Percentiles rank a stretch among this genome's conserved stretches.
These are phyloP conservation scores for Graptemys geographica DNA, from an alignment of 2,797 vertebrate genomes.

Conservation along the genomic window DNA sequence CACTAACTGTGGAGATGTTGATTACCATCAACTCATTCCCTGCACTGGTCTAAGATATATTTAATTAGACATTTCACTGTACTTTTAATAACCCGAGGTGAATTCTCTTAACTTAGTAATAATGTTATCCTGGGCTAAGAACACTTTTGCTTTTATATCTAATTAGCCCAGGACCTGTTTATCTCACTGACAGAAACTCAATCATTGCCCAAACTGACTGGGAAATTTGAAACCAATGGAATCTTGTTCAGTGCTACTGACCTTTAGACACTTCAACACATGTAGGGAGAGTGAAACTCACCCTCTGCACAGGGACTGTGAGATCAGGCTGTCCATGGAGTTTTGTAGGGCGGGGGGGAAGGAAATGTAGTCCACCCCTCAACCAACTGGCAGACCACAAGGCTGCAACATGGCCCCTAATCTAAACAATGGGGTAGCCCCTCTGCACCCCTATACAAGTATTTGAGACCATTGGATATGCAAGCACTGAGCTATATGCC, in stretches of 20 bases:
- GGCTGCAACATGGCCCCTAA: not conserved
- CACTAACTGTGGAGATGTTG: not conserved
- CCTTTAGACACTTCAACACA: not conserved
- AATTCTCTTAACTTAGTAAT: not conserved
- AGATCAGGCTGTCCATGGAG: not conserved
- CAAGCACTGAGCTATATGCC: not conserved
- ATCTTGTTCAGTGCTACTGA: not conserved
- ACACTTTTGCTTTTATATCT: not conserved
- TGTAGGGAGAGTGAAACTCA: not conserved
- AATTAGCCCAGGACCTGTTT: not conserved
- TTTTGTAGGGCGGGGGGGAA: not conserved
- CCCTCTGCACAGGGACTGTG: not conserved
- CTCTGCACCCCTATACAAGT: not conserved
- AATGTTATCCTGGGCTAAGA: constrained; percentile 7
- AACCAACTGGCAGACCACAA: not conserved
- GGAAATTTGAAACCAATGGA: not conserved
- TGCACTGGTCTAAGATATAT: not conserved
- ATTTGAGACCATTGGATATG: not conserved
- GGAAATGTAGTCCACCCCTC: not conserved
- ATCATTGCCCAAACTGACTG: not conserved
- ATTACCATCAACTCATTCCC: not conserved
- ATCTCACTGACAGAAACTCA: not conserved
- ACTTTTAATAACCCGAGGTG: not conserved
- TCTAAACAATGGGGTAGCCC: rapidly evolving
- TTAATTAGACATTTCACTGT: constrained; percentile 37